phyloP scores from a whole-genome alignment of 2,888 invertebrate species.

The Chymomyza amoena region DNA sequence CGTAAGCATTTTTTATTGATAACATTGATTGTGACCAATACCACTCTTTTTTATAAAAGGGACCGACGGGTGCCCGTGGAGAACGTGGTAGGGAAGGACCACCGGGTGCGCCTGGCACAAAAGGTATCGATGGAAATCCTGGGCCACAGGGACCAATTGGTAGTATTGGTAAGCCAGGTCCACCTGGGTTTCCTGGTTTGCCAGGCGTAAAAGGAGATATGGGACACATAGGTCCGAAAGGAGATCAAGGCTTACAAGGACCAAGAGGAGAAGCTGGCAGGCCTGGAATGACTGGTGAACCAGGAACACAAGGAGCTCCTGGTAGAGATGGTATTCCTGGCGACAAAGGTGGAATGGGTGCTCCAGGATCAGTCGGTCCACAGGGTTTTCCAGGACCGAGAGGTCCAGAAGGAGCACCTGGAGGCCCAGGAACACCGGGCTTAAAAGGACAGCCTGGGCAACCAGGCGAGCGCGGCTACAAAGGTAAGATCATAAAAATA shows the following conservation, averaged over 20 bases:
- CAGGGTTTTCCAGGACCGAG: slow-evolving; percentile 91
- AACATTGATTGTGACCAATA: background rate
- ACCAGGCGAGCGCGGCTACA: slow-evolving; percentile 88
- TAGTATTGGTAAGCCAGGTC: slow-evolving; percentile 88
- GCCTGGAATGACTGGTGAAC: slow-evolving; percentile 87
- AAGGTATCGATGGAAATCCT: slow-evolving; percentile 88
- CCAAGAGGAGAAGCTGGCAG: slow-evolving; percentile 89
- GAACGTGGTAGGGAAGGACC: slow-evolving; percentile 92
- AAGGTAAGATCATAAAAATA: slow-evolving; percentile 78
- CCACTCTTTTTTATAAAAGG: slow-evolving; percentile 79
- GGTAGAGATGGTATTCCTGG: slow-evolving; percentile 90
- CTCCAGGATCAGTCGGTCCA: slow-evolving; percentile 85
- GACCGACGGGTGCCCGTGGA: slow-evolving; percentile 88
- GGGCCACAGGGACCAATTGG: slow-evolving; percentile 86
- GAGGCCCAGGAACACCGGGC: slow-evolving; percentile 87
- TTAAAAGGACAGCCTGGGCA: slow-evolving; percentile 87
- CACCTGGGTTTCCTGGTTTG: slow-evolving; percentile 90
- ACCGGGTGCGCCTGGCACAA: slow-evolving; percentile 86
- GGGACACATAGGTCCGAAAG: slow-evolving; percentile 87
- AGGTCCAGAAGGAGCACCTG: slow-evolving; percentile 87
- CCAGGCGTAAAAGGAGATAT: slow-evolving; percentile 90
- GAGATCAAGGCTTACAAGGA: slow-evolving; percentile 88
- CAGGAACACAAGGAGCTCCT: slow-evolving; percentile 86
- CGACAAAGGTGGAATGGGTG: slow-evolving; percentile 88
- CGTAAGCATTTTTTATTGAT: slow-evolving; percentile 43